Percentiles rank a stretch among this genome's conserved stretches.
These are phyloP conservation scores for Temnothorax nylanderi DNA, from an alignment of 1,140 invertebrate genomes.

Conservation along the genomic window DNA sequence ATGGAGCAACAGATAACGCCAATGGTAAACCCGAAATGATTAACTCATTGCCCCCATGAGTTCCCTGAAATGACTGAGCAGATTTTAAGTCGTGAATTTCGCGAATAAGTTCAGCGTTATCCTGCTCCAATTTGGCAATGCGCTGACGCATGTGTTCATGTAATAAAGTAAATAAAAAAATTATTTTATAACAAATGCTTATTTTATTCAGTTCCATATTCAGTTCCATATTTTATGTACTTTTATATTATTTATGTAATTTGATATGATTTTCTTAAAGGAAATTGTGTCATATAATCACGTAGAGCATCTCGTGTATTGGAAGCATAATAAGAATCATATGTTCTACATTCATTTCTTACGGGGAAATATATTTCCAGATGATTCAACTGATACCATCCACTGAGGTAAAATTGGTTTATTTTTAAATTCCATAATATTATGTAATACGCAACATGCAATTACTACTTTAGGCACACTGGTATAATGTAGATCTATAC, in stretches of 20 bases:
- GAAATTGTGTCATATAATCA: constrained; percentile 10
- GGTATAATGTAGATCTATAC: constrained; percentile 52
- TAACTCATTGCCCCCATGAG: too few relatives aligned
- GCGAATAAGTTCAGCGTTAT: too few relatives aligned
- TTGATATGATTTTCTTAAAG: constrained; percentile 28
- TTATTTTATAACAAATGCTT: not conserved
- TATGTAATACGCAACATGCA: constrained; percentile 1
- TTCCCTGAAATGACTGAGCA: too few relatives aligned
- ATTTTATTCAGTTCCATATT: not conserved
- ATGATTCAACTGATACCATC: not conserved
- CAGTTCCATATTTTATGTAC: not conserved
- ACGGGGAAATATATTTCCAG: not conserved
- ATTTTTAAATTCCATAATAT: not conserved
- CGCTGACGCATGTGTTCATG: not conserved
- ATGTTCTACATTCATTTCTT: constrained; percentile 27
- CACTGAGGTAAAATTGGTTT: constrained; percentile 15
- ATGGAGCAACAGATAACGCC: too few relatives aligned
- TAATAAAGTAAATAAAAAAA: not conserved
- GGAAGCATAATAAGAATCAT: constrained; percentile 4
- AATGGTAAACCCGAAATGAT: too few relatives aligned
- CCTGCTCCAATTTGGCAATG: too few relatives aligned
- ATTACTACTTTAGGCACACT: constrained; percentile 12
- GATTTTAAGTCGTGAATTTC: too few relatives aligned
- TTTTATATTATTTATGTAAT: constrained; percentile 11
- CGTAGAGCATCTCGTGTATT: not conserved